Evolutionary conservation across 35 echinoderm and acorn worm genomes (phyloP), one percentile per base, ranked within the genome.

Genomic region (Diadema setosum): DNA sequence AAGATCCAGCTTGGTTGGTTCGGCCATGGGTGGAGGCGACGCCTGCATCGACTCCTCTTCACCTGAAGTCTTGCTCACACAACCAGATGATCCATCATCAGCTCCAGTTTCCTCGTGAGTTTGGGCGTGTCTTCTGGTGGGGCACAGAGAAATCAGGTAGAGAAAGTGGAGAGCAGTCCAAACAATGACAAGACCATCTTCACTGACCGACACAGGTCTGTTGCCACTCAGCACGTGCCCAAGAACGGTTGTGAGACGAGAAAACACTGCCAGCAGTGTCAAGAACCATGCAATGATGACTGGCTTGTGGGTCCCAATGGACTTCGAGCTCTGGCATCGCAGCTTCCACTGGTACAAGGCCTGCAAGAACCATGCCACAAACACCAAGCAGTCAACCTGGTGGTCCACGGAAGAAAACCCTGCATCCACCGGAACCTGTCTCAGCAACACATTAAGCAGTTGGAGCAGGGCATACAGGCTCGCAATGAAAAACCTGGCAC

Each of bases 401-500:
- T 85, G 87, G 29, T 89, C 85, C 21, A 70, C 84, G 6, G 87
- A 87, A 29, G 81, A 55, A 39, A 84, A 58, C 1, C 24, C 29
- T 31, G 7, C 36, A 20, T 46, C 23, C 46, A 21, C 20, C 11
- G 56, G 30, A 39, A 75, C 8, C 14, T 45, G 39, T 44, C 31
- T 81, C 30, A 90, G 46, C 56, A 89, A 60, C 6, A 84, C 35
- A 18, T 70, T 42, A 3, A 97, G 20, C 3, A 91, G 17, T n/a
- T 43, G 83, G 3, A 85, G 20, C 5, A 97, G 15, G 21, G 84
- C 67, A 74, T 84, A 39, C 11, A 74, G 25, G 43, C 90, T 34
- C 5, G 91, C 83, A 1, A 97, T 49, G 65, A 87, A 23, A 46
- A 87, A 82, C 5, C 95, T 58, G 12, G 40, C 16, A 70, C 70